These are phyloP conservation scores for Nymphalis io DNA, from an alignment of 1,140 invertebrate species.

Conservation along the genomic window DNA sequence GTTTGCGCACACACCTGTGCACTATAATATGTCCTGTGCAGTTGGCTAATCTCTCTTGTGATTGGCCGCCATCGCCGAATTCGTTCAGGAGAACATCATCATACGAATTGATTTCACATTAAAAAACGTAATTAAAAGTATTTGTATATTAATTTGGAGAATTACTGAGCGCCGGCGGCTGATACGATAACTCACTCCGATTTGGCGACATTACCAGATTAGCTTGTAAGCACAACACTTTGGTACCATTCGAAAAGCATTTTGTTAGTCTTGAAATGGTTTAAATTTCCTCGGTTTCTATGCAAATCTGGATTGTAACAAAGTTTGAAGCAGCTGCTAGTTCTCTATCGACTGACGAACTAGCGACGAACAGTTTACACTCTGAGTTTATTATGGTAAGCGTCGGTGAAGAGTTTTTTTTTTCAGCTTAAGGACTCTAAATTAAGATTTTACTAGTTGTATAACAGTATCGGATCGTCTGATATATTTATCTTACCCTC, in stretches of 20 bases:
- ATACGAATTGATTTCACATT: too few relatives aligned
- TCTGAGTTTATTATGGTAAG: conserved; percentile 3
- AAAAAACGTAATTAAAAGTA: too few relatives aligned
- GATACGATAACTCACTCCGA: too few relatives aligned
- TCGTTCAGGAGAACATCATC: too few relatives aligned
- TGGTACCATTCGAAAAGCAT: conserved; percentile 1
- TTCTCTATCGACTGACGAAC: conserved; percentile 21
- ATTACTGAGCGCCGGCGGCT: too few relatives aligned
- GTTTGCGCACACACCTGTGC: too few relatives aligned
- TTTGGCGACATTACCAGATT: background rate
- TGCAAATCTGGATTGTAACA: conserved; percentile 22
- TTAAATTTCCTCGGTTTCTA: conserved; percentile 19
- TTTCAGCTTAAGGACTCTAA: background rate
- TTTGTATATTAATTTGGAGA: too few relatives aligned
- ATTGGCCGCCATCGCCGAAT: too few relatives aligned
- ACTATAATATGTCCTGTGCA: too few relatives aligned
- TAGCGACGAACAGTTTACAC: conserved; percentile 12
- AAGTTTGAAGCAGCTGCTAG: conserved; percentile 25
- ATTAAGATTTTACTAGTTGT: background rate
- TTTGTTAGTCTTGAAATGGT: conserved; percentile 14
- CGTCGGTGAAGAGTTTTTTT: background rate
- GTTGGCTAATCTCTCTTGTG: too few relatives aligned
- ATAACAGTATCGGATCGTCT: too few relatives aligned
- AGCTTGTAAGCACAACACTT: conserved; percentile 3
- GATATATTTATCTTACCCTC: too few relatives aligned